Evolutionary conservation across 1,140 invertebrate genomes (phyloP).

Genomic region (Heliconius nattereri): DNA sequence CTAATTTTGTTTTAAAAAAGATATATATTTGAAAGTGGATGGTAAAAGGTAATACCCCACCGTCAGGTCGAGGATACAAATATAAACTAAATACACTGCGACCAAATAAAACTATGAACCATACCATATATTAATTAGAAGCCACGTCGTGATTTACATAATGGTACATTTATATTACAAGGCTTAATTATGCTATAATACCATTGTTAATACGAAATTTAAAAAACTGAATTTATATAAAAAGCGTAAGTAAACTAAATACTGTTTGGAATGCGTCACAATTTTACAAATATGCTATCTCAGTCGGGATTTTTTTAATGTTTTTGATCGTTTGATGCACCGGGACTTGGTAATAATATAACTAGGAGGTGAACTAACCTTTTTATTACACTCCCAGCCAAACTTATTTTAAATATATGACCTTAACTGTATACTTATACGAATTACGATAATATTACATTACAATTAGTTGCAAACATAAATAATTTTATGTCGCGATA

Average conservation of each 20-base stretch:
- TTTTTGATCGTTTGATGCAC: slow-evolving; percentile 7
- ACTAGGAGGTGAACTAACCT: slow-evolving; percentile 66
- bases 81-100: slow-evolving; percentile 54
- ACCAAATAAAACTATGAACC: slow-evolving; percentile 45
- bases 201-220: slow-evolving; percentile 49
- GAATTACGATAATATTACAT: slow-evolving; percentile 69
- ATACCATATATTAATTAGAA: slow-evolving; percentile 38
- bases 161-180: slow-evolving; percentile 40
- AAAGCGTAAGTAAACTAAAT: slow-evolving; percentile 70
- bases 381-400: slow-evolving; percentile 68
- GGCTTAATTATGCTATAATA: slow-evolving; percentile 48
- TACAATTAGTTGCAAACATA: slow-evolving; percentile 78
- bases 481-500: slow-evolving; percentile 72
- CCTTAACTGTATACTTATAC: slow-evolving; percentile 71
- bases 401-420: slow-evolving; percentile 75
- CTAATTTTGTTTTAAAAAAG: slow-evolving; percentile 33
- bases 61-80: slow-evolving; percentile 34
- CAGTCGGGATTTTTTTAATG: slow-evolving; percentile 52
- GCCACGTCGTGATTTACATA: slow-evolving; percentile 43
- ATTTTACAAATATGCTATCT: slow-evolving; percentile 55
- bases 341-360: slow-evolving; percentile 26
- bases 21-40: slow-evolving; percentile 4
- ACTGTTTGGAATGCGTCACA: slow-evolving; percentile 76
- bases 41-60: slow-evolving; percentile 17
- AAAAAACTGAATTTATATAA: slow-evolving; percentile 49